Conservation (phyloP, 2,797 vertebrate species). For the Phrynocephalus forsythii region DNA sequence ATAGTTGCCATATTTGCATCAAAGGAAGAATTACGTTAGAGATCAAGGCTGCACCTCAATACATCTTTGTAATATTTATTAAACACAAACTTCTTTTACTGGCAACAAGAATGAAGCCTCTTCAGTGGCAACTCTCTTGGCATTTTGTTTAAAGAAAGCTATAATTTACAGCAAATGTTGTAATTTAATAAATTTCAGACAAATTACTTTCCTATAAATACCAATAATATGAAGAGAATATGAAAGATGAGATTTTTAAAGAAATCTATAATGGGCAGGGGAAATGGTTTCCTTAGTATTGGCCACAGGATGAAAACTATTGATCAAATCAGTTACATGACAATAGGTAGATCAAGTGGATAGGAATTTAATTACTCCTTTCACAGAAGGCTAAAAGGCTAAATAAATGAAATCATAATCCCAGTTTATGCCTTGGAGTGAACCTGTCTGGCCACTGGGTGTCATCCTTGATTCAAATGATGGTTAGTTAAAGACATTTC, state of each 20-base stretch:
- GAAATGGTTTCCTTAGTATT: neutral
- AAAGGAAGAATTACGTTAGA: conserved; percentile 17
- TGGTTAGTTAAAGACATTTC: conserved; percentile 41
- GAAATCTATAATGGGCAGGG: conserved; percentile 7
- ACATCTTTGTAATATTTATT: conserved; percentile 1
- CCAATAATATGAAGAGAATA: conserved; percentile 50
- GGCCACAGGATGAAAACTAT: neutral
- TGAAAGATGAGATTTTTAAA: conserved; percentile 29
- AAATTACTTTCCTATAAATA: conserved; percentile 43
- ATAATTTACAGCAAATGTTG: conserved; percentile 41
- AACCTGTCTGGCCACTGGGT: conserved; percentile 76
- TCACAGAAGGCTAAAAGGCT: neutral
- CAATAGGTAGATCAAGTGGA: conserved; percentile 23
- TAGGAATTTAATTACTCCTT: conserved; percentile 46
- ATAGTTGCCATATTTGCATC: neutral
- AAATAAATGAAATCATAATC: conserved; percentile 8
- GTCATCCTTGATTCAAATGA: conserved; percentile 76
- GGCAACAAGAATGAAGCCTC: conserved; percentile 16
- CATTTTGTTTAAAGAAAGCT: conserved; percentile 46
- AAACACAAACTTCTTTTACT: neutral
- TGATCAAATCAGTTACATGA: conserved; percentile 28
- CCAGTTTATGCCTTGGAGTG: conserved; percentile 42
- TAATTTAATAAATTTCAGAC: conserved; percentile 35
- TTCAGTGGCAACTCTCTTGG: conserved; percentile 23
- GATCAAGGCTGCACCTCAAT: conserved; percentile 6